These are phyloP conservation scores for Hirtodrosophila duncani DNA, from an alignment of 2,888 invertebrate species.

Conservation along the genomic window DNA sequence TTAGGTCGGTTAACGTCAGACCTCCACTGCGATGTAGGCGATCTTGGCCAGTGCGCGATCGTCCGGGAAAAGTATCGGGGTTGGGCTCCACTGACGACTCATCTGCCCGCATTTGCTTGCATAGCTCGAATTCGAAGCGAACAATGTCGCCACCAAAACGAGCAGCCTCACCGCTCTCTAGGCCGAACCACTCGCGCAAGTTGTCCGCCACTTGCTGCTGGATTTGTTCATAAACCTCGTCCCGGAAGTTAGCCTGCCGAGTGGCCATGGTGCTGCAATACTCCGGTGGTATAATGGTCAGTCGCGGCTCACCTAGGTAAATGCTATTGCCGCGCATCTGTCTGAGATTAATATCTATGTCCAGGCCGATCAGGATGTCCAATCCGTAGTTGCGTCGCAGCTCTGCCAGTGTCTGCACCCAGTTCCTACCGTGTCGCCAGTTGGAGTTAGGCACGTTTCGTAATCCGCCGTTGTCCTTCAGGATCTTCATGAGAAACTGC, in stretches of 20 bases:
- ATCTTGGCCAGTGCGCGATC: constrained; percentile 45
- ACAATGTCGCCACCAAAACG: constrained; percentile 67
- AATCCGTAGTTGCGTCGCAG: constrained; percentile 64
- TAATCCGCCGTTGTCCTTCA: constrained; percentile 63
- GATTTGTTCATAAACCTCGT: constrained; percentile 48
- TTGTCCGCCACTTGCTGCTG: constrained; percentile 65
- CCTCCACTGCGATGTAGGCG: constrained; percentile 43
- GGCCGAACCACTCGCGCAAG: constrained; percentile 64
- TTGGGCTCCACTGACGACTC: background rate
- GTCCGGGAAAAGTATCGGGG: constrained; percentile 7
- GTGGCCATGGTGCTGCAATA: constrained; percentile 54
- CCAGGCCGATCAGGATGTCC: constrained; percentile 73
- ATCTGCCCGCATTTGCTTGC: constrained; percentile 54
- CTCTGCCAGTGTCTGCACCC: constrained; percentile 64
- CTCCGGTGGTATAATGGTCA: constrained; percentile 64
- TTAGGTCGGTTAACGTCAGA: constrained; percentile 44
- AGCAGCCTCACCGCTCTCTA: constrained; percentile 52
- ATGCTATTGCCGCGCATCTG: constrained; percentile 58
- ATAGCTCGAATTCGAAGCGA: constrained; percentile 72
- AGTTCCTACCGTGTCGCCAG: constrained; percentile 64
- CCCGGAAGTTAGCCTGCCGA: constrained; percentile 32
- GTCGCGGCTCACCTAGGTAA: constrained; percentile 65
- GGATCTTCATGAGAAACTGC: constrained; percentile 54
- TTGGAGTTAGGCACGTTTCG: constrained; percentile 54
- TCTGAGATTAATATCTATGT: constrained; percentile 63